phyloP scores from a whole-genome alignment of 2,888 invertebrate species.

The Falcaria lacertinaria region DNA sequence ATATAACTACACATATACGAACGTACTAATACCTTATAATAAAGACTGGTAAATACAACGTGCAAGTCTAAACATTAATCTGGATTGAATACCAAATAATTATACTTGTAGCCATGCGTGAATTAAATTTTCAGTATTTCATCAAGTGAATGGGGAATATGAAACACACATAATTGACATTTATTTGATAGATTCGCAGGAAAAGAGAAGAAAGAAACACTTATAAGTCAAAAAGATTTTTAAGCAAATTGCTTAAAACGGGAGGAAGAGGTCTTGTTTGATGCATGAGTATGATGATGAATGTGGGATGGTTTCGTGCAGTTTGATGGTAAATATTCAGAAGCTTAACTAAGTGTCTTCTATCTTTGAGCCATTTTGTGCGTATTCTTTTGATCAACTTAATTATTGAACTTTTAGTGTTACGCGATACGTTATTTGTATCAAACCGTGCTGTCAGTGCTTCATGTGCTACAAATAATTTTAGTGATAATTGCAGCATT shows the following conservation, averaged over 20 bases:
- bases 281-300: slow-evolving; percentile 63
- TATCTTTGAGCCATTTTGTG: slow-evolving; percentile 69
- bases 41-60: slow-evolving; percentile 64
- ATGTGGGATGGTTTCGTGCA: slow-evolving; percentile 62
- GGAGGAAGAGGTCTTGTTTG: slow-evolving; percentile 47
- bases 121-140: slow-evolving; percentile 39
- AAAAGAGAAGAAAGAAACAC: slow-evolving; percentile 53
- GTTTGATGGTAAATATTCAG: slow-evolving; percentile 34
- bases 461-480: slow-evolving; percentile 1
- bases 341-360: slow-evolving; percentile 53
- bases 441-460: neutral
- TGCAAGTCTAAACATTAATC: slow-evolving; percentile 74
- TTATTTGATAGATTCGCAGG: slow-evolving; percentile 44
- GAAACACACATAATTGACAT: slow-evolving; percentile 56
- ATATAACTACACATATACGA: slow-evolving; percentile 58
- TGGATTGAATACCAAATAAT: slow-evolving; percentile 57
- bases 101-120: slow-evolving; percentile 72
- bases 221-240: slow-evolving; percentile 42
- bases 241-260: slow-evolving; percentile 46
- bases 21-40: slow-evolving; percentile 53
- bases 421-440: neutral
- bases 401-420: neutral
- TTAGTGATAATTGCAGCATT: slow-evolving; percentile 2
- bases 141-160: slow-evolving; percentile 47
- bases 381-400: slow-evolving; percentile 24